Evolutionary conservation across 2,797 vertebrate genomes (phyloP).

Genomic region (Melanogrammus aeglefinus): DNA sequence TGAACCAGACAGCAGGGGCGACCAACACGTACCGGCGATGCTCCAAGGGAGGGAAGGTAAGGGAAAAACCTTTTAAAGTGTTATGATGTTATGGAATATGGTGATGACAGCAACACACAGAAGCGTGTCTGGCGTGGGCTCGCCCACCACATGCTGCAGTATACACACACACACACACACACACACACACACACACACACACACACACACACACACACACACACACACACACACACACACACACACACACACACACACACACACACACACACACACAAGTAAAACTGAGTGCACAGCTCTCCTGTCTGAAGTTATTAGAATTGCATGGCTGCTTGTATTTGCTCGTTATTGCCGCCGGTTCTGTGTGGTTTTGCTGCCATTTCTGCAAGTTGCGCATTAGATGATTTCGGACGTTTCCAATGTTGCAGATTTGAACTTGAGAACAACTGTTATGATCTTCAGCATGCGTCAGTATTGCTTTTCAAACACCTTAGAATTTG

Average conservation of each 20-base stretch:
- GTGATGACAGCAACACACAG: background rate
- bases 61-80: constrained; percentile 20
- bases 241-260: no score
- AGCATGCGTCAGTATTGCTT: no score
- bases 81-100: background rate
- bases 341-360: no score
- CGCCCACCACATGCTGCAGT: constrained; percentile 1
- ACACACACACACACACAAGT: no score
- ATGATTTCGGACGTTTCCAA: no score
- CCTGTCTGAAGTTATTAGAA: background rate
- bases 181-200: no score
- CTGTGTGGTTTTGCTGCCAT: background rate
- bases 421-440: no score
- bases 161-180: background rate
- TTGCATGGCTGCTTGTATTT: background rate
- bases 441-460: no score
- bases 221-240: no score
- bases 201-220: no score
- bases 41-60: constrained; percentile 88
- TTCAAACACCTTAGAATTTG: no score
- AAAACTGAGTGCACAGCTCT: no score
- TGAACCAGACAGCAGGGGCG: constrained; percentile 95
- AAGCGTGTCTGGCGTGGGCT: background rate
- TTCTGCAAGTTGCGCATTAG: background rate
- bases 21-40: constrained; percentile 88